A percentile compares a stretch with the other conserved stretches of the same genome.
Evolutionary conservation across 2,888 invertebrate genomes (phyloP).

Genomic region (Smittia sp.): DNA sequence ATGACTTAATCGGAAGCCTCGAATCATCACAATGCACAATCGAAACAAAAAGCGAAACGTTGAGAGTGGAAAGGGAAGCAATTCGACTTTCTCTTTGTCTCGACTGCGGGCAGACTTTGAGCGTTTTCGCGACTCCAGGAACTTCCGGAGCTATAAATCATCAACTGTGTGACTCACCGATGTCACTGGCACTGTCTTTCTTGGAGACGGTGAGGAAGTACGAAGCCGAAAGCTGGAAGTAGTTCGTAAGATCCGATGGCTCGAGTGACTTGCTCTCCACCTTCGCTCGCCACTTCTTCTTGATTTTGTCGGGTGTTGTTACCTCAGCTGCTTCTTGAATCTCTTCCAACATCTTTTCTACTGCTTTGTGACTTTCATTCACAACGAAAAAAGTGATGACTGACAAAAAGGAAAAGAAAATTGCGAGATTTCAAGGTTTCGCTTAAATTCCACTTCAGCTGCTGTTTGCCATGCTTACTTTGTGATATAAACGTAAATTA

Average conservation of each 20-base stretch:
- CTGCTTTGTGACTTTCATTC: background rate
- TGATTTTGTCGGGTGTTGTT: conserved; percentile 33
- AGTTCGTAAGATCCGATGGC: conserved; percentile 49
- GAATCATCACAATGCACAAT: background rate
- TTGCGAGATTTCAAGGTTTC: background rate
- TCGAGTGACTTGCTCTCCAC: conserved; percentile 50
- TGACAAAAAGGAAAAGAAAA: background rate
- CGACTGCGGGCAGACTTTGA: background rate
- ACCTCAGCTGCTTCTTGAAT: conserved; percentile 21
- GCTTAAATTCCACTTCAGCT: background rate
- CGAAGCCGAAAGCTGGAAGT: conserved; percentile 50
- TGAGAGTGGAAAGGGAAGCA: conserved; percentile 1
- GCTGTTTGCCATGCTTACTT: background rate
- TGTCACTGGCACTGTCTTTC: conserved; percentile 20
- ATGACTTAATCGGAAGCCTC: background rate
- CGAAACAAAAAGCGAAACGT: background rate
- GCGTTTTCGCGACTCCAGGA: background rate
- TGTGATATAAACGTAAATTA: too few species aligned
- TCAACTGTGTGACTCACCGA: conserved; percentile 35
- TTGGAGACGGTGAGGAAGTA: conserved; percentile 47
- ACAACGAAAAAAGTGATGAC: conserved; percentile 10
- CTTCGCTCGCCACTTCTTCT: conserved; percentile 53
- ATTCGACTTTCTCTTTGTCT: conserved; percentile 28
- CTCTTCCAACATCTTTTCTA: conserved; percentile 29
- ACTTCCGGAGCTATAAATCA: background rate